These are phyloP conservation scores for Phrynosoma platyrhinos DNA, from an alignment of 2,113 vertebrate genomes.

Conservation along the genomic window DNA sequence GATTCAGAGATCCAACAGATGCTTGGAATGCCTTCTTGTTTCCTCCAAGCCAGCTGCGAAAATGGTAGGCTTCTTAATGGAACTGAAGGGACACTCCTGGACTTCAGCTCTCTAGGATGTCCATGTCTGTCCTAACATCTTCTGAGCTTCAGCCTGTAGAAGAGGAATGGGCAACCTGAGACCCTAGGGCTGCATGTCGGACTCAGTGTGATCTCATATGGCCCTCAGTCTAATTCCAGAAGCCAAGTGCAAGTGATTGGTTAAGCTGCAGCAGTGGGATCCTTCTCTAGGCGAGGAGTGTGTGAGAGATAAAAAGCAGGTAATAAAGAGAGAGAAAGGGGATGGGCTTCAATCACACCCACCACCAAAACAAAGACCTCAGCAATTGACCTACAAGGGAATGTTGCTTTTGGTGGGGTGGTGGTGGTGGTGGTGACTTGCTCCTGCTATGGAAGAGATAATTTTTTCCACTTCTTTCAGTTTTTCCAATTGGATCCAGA, in stretches of 20 bases:
- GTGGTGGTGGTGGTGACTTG: no score
- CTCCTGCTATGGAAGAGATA: not conserved
- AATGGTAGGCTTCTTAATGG: not conserved
- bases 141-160: not conserved
- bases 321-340: not conserved
- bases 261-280: not conserved
- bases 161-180: not conserved
- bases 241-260: no score
- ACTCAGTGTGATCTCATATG: no score
- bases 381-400: not conserved
- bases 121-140: not conserved
- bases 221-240: not conserved
- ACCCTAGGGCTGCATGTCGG: not conserved
- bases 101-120: not conserved
- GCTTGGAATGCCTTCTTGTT: not conserved
- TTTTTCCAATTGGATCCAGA: not conserved
- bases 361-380: not conserved
- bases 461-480: not conserved
- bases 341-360: not conserved
- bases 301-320: no score
- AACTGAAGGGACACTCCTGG: not conserved
- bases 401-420: not conserved
- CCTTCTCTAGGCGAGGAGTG: not conserved
- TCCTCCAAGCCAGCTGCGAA: not conserved
- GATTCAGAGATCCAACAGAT: not conserved